Conservation (phyloP, 2,113 vertebrate genomes). For the Todiramphus chloris region DNA sequence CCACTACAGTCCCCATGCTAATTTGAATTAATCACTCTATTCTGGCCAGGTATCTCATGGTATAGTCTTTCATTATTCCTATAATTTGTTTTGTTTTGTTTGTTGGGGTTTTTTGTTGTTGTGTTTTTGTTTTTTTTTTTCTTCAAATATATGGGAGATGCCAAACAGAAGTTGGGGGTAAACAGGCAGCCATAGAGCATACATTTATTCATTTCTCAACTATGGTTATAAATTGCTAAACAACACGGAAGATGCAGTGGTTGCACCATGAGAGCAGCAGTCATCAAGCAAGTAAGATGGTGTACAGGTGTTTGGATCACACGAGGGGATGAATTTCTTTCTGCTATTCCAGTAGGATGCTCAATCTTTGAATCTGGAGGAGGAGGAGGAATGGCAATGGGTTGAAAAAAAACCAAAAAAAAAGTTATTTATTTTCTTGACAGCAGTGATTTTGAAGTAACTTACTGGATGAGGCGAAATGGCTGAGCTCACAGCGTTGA, state of each 20-base stretch:
- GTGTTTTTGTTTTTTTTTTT: not conserved
- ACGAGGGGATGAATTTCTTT: not conserved
- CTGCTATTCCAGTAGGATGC: not conserved
- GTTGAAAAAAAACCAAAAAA: not conserved
- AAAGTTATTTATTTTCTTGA: slow-evolving; percentile 4
- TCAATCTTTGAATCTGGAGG: fast-evolving
- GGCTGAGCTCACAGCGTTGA: not conserved
- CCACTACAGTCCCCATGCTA: slow-evolving; percentile 18
- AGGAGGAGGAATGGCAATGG: not conserved
- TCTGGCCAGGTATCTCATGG: slow-evolving; percentile 15
- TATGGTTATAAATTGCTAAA: not conserved
- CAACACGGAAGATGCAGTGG: not conserved
- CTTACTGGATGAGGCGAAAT: not conserved
- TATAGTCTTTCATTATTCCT: slow-evolving; percentile 16
- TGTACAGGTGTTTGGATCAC: not conserved
- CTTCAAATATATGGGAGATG: not conserved
- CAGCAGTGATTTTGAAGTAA: not conserved
- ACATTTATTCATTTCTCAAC: not conserved
- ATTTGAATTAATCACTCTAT: slow-evolving; percentile 49
- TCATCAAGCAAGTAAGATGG: not conserved
- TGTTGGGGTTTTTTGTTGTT: not conserved
- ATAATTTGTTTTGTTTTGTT: not conserved
- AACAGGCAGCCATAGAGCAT: not conserved
- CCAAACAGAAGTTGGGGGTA: not conserved
- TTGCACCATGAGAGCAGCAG: not conserved